Evolutionary conservation across 2,888 invertebrate species (phyloP).

Genomic region (Petrophora chlorosata): DNA sequence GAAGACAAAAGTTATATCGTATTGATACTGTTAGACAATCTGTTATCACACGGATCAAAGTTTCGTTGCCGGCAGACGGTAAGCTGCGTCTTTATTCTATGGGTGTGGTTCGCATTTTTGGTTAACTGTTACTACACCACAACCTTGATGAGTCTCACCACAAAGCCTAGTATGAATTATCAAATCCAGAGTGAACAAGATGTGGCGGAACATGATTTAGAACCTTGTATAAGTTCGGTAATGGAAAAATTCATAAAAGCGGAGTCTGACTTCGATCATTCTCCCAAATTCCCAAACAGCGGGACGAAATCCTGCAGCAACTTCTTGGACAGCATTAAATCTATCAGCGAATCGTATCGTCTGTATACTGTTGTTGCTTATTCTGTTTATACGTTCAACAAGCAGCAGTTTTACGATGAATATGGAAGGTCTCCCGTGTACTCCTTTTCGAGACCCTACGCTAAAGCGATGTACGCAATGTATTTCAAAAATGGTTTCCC

Average conservation of each 20-base stretch:
- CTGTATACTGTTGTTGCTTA: constrained; percentile 47
- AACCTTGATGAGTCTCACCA: constrained; percentile 41
- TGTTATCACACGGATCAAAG: constrained; percentile 45
- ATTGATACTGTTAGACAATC: constrained; percentile 44
- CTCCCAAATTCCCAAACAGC: not conserved
- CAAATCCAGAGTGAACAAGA: constrained; percentile 38
- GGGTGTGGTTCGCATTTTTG: constrained; percentile 55
- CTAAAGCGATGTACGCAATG: constrained; percentile 53
- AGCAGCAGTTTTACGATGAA: constrained; percentile 43
- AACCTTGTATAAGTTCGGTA: constrained; percentile 54
- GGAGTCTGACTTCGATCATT: constrained; percentile 13
- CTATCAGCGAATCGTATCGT: constrained; percentile 44
- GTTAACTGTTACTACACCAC: constrained; percentile 44
- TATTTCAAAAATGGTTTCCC: constrained; percentile 66
- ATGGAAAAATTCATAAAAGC: constrained; percentile 33
- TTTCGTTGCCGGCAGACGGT: constrained; percentile 35
- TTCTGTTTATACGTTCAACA: constrained; percentile 46
- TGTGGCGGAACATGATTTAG: constrained; percentile 35
- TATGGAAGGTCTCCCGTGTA: constrained; percentile 41
- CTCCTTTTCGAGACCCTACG: constrained; percentile 41
- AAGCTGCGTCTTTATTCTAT: constrained; percentile 45
- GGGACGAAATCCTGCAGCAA: constrained; percentile 30
- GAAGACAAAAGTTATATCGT: constrained; percentile 43
- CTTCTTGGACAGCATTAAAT: constrained; percentile 43
- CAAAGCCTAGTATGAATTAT: constrained; percentile 33